Base-by-base conservation (phyloP, 2,888 invertebrate species). In the Barypeithes pellucidus region DNA sequence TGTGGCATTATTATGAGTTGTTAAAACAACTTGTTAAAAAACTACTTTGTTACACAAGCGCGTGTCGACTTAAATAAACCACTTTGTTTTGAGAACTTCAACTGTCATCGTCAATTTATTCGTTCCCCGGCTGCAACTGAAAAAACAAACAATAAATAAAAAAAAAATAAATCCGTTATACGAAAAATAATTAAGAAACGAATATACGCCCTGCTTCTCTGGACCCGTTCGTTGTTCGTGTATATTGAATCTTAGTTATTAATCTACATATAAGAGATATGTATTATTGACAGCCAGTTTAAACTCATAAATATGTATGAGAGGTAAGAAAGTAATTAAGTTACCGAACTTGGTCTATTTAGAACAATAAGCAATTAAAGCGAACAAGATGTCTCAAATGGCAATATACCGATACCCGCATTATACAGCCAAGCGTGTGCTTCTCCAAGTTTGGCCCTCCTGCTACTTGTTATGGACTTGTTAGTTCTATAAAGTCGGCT, bases 291-390 rank as follows among this genome's bases (percentile, higher is more conserved):
- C 68, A 68, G 45, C 45, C 43, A 41, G 41, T 50, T 60, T 50
- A 68, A 69, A 33, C 54, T 75, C 59, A 83, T 84, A 80, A 82
- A 84, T 84, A 84, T 84, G 82, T 81, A 83, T 82, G 75, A 76
- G 72, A 80, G 79, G 78, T 79, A 77, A 75, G 79, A 80, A 78
- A 77, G 77, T 76, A 77, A 79, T 79, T 80, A 79, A 77, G 77
- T 77, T 33, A 45, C 47, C 29, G 54, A 61, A 54, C 62, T 67
- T 75, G 75, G 77, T 75, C 77, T 77, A 82, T 80, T 80, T 79
- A 76, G 77, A 82, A 85, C 84, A 84, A 84, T 84, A 83, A 82
- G 83, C 82, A 84, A 85, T 85, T 84, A 84, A 84, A 78, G 80
- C 75, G 80, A 80, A 83, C 85, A 84, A 84, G 84, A 84, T 83